Conservation (phyloP, 2,888 invertebrate species). For the Lomographa bimaculata region DNA sequence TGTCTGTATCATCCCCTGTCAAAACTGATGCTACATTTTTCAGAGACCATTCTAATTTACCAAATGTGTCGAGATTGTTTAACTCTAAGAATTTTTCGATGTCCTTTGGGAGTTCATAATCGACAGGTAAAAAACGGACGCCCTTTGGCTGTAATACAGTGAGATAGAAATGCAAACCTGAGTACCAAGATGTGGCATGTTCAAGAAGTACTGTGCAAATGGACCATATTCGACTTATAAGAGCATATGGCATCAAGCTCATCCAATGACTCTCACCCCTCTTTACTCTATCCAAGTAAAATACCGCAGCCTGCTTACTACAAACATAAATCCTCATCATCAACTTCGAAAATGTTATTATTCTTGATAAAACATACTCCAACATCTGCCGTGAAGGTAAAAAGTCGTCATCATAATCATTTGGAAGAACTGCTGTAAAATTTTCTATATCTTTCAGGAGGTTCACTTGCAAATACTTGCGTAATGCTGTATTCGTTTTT, state of each 20-base stretch:
- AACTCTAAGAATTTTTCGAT: constrained; percentile 76
- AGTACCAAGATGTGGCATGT: constrained; percentile 79
- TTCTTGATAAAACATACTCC: constrained; percentile 78
- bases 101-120: constrained; percentile 69
- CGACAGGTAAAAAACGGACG: constrained; percentile 68
- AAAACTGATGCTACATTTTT: constrained; percentile 45
- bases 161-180: constrained; percentile 61
- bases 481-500: constrained; percentile 78
- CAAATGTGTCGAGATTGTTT: constrained; percentile 67
- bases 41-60: constrained; percentile 63
- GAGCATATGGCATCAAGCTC: constrained; percentile 79
- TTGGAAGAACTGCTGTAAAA: constrained; percentile 57
- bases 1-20: constrained; percentile 47
- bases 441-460: constrained; percentile 69
- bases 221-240: constrained; percentile 82
- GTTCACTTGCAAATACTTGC: constrained; percentile 74
- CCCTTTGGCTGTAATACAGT: constrained; percentile 69
- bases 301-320: constrained; percentile 72
- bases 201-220: constrained; percentile 70
- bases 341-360: constrained; percentile 82
- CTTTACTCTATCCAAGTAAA: constrained; percentile 76
- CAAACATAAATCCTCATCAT: constrained; percentile 76
- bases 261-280: constrained; percentile 83
- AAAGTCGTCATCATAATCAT: constrained; percentile 52
- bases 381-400: constrained; percentile 85